Percentiles rank a stretch among this genome's conserved stretches.
These are phyloP conservation scores for Brachionus angularis DNA, from an alignment of 1,140 invertebrate species.

Conservation along the genomic window DNA sequence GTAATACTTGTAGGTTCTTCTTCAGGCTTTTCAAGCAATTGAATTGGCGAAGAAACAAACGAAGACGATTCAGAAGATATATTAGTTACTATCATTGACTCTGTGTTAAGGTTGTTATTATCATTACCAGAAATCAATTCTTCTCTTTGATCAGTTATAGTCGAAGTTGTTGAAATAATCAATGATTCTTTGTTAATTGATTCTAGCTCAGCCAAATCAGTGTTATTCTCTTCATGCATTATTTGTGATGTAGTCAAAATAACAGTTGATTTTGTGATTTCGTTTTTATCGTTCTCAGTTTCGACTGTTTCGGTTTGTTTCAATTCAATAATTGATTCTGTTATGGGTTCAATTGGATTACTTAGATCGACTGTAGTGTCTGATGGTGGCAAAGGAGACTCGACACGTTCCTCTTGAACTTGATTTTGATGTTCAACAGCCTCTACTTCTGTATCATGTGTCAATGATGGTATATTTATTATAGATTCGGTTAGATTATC, in stretches of 20 bases:
- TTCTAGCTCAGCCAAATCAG: background rate
- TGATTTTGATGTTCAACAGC: background rate
- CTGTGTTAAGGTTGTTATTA: slow-evolving; percentile 16
- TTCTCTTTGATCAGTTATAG: background rate
- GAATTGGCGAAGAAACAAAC: slow-evolving; percentile 7
- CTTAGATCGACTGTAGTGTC: background rate
- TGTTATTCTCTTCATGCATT: background rate
- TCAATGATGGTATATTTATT: background rate
- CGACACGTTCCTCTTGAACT: background rate
- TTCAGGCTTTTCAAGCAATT: background rate
- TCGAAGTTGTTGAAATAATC: background rate
- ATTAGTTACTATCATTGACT: slow-evolving; percentile 31
- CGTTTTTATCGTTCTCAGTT: background rate
- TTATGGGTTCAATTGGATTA: too few relatives aligned
- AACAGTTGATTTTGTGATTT: slow-evolving; percentile 26
- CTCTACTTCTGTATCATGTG: background rate
- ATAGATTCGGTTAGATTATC: background rate
- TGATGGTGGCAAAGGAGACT: slow-evolving; percentile 8
- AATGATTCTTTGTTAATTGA: background rate
- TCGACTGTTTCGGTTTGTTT: background rate
- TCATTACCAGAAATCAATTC: too few relatives aligned
- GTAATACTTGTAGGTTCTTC: background rate
- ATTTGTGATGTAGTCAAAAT: slow-evolving; percentile 14
- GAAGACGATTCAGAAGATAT: slow-evolving; percentile 33
- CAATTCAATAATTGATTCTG: background rate